Conservation (phyloP, 2,797 vertebrate genomes). For the Ctenochaetus hawaiiensis region DNA sequence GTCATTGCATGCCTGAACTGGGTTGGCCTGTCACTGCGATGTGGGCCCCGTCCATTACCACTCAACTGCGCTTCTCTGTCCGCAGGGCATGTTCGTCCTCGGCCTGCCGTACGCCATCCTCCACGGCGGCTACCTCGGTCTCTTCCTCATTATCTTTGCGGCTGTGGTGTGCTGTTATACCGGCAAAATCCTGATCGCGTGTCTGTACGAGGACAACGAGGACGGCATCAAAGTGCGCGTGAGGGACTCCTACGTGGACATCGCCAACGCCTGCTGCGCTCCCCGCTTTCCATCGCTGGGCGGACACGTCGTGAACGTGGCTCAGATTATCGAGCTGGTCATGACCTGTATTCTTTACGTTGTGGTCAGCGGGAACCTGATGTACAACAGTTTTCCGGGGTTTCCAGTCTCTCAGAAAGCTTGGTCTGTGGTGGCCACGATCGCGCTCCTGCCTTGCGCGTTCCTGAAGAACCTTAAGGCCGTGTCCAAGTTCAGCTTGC, state of each 20-base stretch:
- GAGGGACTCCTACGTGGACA: constrained; percentile 95
- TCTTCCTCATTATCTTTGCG: constrained; percentile 96
- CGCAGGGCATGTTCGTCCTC: constrained; percentile 98
- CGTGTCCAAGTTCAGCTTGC: constrained; percentile 95
- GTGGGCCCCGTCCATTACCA: constrained; percentile 65
- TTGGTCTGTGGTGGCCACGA: constrained; percentile 94
- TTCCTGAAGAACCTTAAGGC: constrained; percentile 96
- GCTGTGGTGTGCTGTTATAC: constrained; percentile 98
- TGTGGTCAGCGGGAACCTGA: constrained; percentile 95
- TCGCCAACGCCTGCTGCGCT: constrained; percentile 94
- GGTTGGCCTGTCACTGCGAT: constrained; percentile 73
- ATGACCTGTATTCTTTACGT: constrained; percentile 99
- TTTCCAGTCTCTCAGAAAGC: constrained; percentile 94
- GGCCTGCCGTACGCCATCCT: constrained; percentile 97
- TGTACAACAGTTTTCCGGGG: constrained; percentile 95
- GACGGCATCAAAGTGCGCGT: constrained; percentile 93
- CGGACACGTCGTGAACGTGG: constrained; percentile 93
- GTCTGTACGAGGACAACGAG: constrained; percentile 96
- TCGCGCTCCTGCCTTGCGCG: constrained; percentile 91
- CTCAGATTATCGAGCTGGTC: constrained; percentile 96
- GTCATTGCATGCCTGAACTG: constrained; percentile 34
- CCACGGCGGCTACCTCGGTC: constrained; percentile 95
- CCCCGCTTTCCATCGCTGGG: constrained; percentile 93
- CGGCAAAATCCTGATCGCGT: constrained; percentile 95
- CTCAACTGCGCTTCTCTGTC: constrained; percentile 73